These are phyloP conservation scores for Sycophaga agraensis DNA, from an alignment of 1,140 invertebrate genomes.

Conservation along the genomic window DNA sequence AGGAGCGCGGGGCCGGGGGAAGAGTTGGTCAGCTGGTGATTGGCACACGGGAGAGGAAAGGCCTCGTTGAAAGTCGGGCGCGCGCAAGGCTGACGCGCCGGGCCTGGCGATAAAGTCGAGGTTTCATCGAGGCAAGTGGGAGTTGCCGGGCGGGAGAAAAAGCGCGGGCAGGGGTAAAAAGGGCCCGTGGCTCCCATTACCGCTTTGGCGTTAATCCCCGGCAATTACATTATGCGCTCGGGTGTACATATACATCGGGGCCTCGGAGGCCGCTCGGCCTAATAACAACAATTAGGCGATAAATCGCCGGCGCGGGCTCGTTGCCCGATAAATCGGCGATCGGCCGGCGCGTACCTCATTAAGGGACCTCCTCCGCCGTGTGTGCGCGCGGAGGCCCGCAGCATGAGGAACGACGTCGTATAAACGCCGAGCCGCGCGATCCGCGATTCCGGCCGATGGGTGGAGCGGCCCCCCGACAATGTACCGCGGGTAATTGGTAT, in stretches of 20 bases:
- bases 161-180: not conserved
- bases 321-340: not conserved
- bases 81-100: too few species aligned
- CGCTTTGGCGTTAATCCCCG: not conserved
- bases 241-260: too few species aligned
- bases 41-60: too few species aligned
- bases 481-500: slow-evolving; percentile 49
- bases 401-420: slow-evolving; percentile 26
- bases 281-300: slow-evolving; percentile 17
- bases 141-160: too few species aligned
- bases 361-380: not conserved
- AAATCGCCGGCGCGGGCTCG: not conserved
- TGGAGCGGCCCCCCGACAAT: slow-evolving; percentile 30
- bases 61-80: too few species aligned
- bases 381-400: not conserved
- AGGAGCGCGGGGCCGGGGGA: too few species aligned
- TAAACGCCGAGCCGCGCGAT: slow-evolving; percentile 25
- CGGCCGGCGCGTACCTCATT: not conserved
- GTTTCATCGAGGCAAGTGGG: too few species aligned
- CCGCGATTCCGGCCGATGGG: slow-evolving; percentile 16
- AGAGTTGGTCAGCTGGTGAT: too few species aligned
- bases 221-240: not conserved
- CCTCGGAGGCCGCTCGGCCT: not conserved
- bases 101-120: too few species aligned
- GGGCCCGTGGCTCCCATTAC: too few species aligned